A percentile compares a stretch with the other conserved stretches of the same genome.
Evolutionary conservation across 2,888 invertebrate species (phyloP).

Genomic region (Ophonus ardosiacus): DNA sequence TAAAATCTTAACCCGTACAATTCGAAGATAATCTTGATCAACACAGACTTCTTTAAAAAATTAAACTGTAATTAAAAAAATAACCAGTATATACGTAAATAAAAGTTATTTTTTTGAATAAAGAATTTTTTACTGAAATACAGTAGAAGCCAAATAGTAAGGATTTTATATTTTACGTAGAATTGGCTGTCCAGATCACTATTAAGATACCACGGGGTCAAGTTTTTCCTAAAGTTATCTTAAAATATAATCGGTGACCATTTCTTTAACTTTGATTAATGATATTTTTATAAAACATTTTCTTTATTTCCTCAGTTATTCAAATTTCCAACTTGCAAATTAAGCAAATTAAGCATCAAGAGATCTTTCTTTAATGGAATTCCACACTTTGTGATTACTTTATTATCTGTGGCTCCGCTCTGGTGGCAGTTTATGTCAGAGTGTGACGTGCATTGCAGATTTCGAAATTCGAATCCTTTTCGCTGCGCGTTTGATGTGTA

Average conservation of each 20-base stretch:
- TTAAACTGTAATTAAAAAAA: too few species aligned
- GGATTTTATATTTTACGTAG: neutral
- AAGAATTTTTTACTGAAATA: too few species aligned
- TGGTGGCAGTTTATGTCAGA: too few species aligned
- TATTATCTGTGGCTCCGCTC: neutral
- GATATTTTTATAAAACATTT: neutral
- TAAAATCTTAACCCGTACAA: too few species aligned
- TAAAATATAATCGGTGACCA: conserved; percentile 27
- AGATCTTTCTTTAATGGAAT: conserved; percentile 21
- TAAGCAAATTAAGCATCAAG: neutral
- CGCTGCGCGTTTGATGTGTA: neutral
- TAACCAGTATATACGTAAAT: too few species aligned
- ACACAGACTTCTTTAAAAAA: too few species aligned
- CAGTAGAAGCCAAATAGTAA: neutral
- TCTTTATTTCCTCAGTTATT: neutral
- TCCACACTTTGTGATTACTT: neutral
- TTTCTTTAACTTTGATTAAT: conserved; percentile 8
- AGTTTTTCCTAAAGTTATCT: conserved; percentile 18
- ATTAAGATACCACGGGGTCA: conserved; percentile 1
- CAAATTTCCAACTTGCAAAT: neutral
- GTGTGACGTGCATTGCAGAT: neutral
- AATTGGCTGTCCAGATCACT: conserved; percentile 16
- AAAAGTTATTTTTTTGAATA: too few species aligned
- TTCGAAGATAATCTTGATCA: too few species aligned
- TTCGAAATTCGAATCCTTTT: neutral